phyloP scores from a whole-genome alignment of 2,888 invertebrate species.

The Protophormia terraenovae region DNA sequence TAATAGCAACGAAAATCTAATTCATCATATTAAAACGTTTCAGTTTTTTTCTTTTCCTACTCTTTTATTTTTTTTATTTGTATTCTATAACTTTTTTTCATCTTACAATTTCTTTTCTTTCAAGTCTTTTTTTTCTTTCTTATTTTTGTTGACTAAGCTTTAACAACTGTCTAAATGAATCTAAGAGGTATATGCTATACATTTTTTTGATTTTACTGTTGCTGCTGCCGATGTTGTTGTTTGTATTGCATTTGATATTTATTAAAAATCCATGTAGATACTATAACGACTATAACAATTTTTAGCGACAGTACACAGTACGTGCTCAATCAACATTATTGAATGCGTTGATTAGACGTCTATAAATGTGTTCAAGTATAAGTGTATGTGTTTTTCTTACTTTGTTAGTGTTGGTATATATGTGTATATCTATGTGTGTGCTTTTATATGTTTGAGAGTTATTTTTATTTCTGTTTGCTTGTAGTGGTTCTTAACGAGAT shows the following conservation, averaged over 20 bases:
- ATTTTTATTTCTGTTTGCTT: not conserved
- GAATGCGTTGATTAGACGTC: constrained; percentile 55
- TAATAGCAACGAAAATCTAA: constrained; percentile 20
- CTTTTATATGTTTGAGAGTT: not conserved
- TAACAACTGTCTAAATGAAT: constrained; percentile 28
- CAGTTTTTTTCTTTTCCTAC: not conserved
- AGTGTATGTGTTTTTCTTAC: not conserved
- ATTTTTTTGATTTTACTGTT: not conserved
- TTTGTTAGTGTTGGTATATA: not conserved
- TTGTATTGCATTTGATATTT: constrained; percentile 56
- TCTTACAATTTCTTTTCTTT: not conserved
- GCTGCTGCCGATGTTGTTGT: not conserved
- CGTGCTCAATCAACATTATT: constrained; percentile 66
- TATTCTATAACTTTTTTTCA: not conserved
- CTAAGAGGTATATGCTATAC: not conserved
- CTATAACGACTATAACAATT: constrained; percentile 23
- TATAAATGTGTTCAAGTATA: not conserved
- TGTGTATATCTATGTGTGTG: not conserved
- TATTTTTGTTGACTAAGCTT: not conserved
- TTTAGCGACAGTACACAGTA: constrained; percentile 46
- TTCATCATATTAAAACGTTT: constrained; percentile 56
- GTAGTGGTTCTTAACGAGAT: constrained; percentile 28
- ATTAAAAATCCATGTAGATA: constrained; percentile 53
- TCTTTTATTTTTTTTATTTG: constrained; percentile 1
- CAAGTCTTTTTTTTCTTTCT: not conserved